Evolutionary conservation across 2,888 invertebrate genomes (phyloP).

Genomic region (Xestia rhomboidea): DNA sequence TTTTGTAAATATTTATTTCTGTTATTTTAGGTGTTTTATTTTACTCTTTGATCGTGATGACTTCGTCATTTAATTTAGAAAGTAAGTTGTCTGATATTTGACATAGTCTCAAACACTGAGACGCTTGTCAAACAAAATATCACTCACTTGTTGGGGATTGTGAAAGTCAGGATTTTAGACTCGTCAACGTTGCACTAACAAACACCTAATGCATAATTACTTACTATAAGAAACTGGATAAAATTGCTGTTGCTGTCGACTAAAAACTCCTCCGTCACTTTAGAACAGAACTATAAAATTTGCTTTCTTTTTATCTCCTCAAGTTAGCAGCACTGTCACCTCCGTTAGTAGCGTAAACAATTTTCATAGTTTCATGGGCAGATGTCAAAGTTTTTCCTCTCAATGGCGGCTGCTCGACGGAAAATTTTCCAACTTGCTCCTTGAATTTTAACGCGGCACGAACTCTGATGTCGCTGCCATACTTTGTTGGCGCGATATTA

Average conservation of each 20-base stretch:
- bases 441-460: conserved; percentile 67
- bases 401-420: conserved; percentile 51
- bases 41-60: too few relatives aligned
- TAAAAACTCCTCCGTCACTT: conserved; percentile 5
- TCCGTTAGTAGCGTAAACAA: conserved; percentile 65
- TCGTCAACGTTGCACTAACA: background rate
- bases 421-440: conserved; percentile 65
- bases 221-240: conserved; percentile 5
- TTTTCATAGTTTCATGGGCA: conserved; percentile 73
- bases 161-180: background rate
- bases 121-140: background rate
- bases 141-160: background rate
- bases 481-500: conserved; percentile 41
- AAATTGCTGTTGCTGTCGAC: background rate
- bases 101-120: background rate
- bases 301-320: conserved; percentile 38
- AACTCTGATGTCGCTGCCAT: conserved; percentile 50
- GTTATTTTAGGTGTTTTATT: too few relatives aligned
- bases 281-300: conserved; percentile 19
- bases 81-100: background rate
- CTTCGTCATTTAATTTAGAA: background rate
- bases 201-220: background rate
- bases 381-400: conserved; percentile 69
- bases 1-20: background rate
- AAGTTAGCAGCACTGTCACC: conserved; percentile 49